These are phyloP conservation scores for Elephas maximus DNA, from an alignment of 2,113 vertebrate species.

Conservation along the genomic window DNA sequence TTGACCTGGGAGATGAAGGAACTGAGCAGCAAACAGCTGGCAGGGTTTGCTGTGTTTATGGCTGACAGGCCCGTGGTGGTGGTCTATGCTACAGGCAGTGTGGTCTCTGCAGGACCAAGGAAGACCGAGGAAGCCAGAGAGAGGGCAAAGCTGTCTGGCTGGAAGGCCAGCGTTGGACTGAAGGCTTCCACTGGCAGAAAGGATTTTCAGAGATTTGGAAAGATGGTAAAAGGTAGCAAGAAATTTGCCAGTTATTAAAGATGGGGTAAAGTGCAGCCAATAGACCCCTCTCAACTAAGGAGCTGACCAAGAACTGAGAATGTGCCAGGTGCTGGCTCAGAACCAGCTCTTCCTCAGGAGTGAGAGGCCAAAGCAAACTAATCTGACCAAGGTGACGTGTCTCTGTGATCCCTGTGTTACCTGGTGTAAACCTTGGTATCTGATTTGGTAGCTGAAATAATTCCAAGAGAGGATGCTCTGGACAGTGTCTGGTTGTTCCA, in stretches of 20 bases:
- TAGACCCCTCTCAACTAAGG: background rate
- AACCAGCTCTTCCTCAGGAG: background rate
- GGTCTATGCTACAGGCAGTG: conserved; percentile 1
- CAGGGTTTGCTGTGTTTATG: background rate
- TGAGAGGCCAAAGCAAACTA: background rate
- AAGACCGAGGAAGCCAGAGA: background rate
- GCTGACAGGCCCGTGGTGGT: background rate
- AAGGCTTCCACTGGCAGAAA: conserved; percentile 42
- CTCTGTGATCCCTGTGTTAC: background rate
- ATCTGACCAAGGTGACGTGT: background rate
- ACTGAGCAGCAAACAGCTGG: background rate
- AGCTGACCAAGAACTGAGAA: background rate
- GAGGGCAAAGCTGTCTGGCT: background rate
- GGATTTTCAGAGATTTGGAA: conserved; percentile 56
- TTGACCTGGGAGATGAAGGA: conserved; percentile 33
- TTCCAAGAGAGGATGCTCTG: background rate
- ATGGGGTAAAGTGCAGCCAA: conserved; percentile 28
- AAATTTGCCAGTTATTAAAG: background rate
- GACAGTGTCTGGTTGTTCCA: background rate
- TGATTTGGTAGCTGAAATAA: background rate
- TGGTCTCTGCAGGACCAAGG: background rate
- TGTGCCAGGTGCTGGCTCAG: background rate
- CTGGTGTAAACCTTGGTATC: background rate
- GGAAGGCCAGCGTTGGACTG: background rate
- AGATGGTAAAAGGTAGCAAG: conserved; percentile 51